Percentiles rank a stretch among this genome's conserved stretches.
These are phyloP conservation scores for Brachypteracias leptosomus DNA, from an alignment of 2,113 vertebrate species.

Conservation along the genomic window DNA sequence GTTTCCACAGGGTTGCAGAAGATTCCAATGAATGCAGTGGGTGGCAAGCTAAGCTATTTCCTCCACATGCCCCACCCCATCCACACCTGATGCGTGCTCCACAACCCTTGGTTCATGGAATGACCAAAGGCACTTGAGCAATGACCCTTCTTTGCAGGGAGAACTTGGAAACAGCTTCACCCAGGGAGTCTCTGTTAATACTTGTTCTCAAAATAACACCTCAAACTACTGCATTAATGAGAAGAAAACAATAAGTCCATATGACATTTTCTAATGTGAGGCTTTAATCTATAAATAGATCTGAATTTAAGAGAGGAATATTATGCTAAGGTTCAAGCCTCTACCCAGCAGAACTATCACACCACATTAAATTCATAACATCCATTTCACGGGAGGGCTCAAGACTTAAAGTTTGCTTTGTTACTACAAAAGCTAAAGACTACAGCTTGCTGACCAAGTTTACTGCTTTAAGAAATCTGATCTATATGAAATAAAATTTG, in stretches of 20 bases:
- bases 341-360: neutral
- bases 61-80: neutral
- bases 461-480: neutral
- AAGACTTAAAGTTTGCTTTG: neutral
- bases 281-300: neutral
- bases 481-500: neutral
- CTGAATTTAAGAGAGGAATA: neutral
- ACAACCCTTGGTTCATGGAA: neutral
- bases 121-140: neutral
- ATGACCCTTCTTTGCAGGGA: neutral
- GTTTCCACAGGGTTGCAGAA: neutral
- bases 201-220: neutral
- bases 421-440: neutral
- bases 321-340: neutral
- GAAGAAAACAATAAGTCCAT: neutral
- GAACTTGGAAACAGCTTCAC: neutral
- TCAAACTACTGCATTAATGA: neutral
- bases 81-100: accelerated
- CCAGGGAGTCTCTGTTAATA: neutral
- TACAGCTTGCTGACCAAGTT: neutral
- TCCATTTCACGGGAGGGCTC: neutral
- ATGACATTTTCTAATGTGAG: neutral
- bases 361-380: neutral
- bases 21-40: neutral
- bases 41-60: neutral